Percentiles rank a stretch among this genome's conserved stretches.
Conservation (phyloP, 2,797 vertebrate species). For the Momotus momota region DNA sequence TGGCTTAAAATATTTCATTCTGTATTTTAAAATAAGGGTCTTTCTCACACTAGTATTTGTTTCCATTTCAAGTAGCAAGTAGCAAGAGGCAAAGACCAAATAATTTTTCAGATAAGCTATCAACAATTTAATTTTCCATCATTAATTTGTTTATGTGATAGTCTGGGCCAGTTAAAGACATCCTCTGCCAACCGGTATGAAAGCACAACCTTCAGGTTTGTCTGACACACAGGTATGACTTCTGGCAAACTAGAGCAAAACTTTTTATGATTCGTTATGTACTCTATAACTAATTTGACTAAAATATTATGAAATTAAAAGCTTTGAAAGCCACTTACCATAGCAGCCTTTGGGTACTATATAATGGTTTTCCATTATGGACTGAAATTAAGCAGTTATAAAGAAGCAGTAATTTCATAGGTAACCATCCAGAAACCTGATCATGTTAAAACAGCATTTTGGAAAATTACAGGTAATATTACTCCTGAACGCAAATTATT, state of each 20-base stretch:
- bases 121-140: neutral
- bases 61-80: neutral
- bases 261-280: neutral
- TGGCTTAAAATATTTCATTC: neutral
- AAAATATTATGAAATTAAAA: slow-evolving; percentile 45
- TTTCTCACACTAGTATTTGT: neutral
- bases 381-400: slow-evolving; percentile 72
- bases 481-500: slow-evolving; percentile 65
- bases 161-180: neutral
- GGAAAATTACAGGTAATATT: slow-evolving; percentile 65
- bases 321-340: slow-evolving; percentile 58
- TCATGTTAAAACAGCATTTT: slow-evolving; percentile 55
- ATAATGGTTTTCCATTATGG: slow-evolving; percentile 66
- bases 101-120: neutral
- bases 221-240: neutral
- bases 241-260: neutral
- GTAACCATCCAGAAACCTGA: slow-evolving; percentile 53
- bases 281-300: slow-evolving; percentile 51
- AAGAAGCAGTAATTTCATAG: slow-evolving; percentile 70
- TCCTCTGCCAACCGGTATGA: neutral
- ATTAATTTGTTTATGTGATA: neutral
- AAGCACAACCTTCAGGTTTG: neutral
- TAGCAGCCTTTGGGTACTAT: slow-evolving; percentile 54
- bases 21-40: neutral
- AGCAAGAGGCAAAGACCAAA: neutral